Conservation (phyloP, 92 coral and sea anemone genomes). For the Parazoanthus atlanticus region DNA sequence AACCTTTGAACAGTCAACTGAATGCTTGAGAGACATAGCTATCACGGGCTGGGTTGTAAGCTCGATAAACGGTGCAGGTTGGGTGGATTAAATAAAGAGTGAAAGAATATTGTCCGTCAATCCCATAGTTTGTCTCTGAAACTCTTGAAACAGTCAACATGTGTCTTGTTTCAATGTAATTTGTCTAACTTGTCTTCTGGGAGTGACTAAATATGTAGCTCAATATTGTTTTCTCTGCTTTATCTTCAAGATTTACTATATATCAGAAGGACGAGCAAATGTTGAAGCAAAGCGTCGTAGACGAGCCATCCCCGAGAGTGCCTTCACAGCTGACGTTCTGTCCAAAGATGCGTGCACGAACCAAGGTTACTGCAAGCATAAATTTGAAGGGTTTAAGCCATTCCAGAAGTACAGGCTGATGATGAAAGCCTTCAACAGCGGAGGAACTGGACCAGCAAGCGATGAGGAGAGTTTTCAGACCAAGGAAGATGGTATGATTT, state of each 20-base stretch:
- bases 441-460: conserved; percentile 83
- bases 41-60: no score
- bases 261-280: not conserved
- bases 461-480: conserved; percentile 45
- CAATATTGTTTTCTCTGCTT: no score
- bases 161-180: no score
- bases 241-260: not conserved
- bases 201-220: no score
- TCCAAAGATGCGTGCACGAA: conserved; percentile 35
- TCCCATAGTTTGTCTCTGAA: no score
- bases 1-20: no score
- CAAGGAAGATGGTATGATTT: conserved; percentile 59
- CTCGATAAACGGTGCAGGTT: no score
- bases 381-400: conserved; percentile 62
- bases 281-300: conserved; percentile 38
- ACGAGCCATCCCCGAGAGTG: conserved; percentile 64
- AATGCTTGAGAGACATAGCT: no score
- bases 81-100: no score
- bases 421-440: conserved; percentile 79
- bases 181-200: no score
- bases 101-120: no score
- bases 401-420: conserved; percentile 55
- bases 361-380: not conserved
- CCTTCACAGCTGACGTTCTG: conserved; percentile 18
- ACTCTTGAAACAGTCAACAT: no score